Base-by-base conservation (phyloP, 2,888 invertebrate genomes). In the Pogonocherus hispidulus region DNA sequence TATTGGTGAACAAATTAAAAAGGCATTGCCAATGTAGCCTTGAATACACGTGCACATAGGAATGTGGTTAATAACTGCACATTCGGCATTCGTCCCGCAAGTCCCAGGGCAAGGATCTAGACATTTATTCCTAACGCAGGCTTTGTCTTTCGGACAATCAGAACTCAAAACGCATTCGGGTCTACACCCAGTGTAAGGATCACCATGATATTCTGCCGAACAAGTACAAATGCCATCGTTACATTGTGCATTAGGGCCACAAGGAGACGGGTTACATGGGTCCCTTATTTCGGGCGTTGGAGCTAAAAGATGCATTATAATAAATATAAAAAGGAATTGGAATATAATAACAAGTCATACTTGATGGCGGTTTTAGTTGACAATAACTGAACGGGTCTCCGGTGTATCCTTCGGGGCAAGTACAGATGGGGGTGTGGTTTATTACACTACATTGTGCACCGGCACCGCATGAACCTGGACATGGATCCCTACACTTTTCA, bases 221-320 rank as follows among this genome's bases (percentile, higher is more conserved):
- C 95, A 95, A 44, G 91, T 88, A 82, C 95, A 95, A 52, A 93
- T 90, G 20, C 94, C 93, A 84, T 93, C 91, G 79, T 90, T 91
- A 81, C 95, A 95, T 76, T 92, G 86, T 19, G 95, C 91, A 84
- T 95, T 94, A 6, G 93, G 89, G n/a, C 95, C 95, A 82, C 95
- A 95, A 8, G 94, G 94, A 41, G 92, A 91, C 64, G 93, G 93
- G 81, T 90, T 89, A 82, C 94, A 94, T 27, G 93, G 93, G 79
- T 91, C 82, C 47, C 86, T 77, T 63, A 78, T 75, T 16, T 81
- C 73, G 76, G 86, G 70, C 74, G 75, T 72, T 60, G 62, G 71
- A 14, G 72, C 88, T 88, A 77, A 67, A 72, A 72, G 35, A 55
- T 32, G 9, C 18, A 11, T 52, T 8, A 52, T 18, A 4, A 9